Percentiles rank a stretch among this genome's conserved stretches.
phyloP scores from a whole-genome alignment of 2,113 vertebrate species.

The Rhinoderma darwinii region DNA sequence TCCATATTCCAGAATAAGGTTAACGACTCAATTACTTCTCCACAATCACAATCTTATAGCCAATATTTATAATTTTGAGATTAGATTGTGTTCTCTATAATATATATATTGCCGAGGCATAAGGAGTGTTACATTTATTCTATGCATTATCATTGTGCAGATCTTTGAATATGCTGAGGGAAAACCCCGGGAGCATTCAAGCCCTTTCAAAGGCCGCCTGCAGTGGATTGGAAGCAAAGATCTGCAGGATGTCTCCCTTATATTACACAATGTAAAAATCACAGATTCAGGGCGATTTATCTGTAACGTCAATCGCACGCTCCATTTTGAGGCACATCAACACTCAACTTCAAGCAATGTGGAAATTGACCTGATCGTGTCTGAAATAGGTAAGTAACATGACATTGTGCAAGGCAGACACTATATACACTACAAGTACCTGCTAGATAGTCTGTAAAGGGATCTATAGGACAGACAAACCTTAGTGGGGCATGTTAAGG shows the following conservation, averaged over 20 bases:
- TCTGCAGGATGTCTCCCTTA: constrained; percentile 91
- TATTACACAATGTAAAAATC: constrained; percentile 80
- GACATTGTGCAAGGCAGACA: not conserved
- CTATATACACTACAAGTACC: too few relatives aligned
- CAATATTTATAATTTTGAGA: too few relatives aligned
- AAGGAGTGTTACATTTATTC: not conserved
- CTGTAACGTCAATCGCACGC: constrained; percentile 82
- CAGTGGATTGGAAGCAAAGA: constrained; percentile 91
- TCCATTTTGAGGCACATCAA: constrained; percentile 83
- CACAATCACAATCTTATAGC: too few relatives aligned
- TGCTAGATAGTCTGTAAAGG: too few relatives aligned
- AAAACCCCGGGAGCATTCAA: constrained; percentile 64
- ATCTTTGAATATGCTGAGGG: constrained; percentile 79
- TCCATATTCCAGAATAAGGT: too few relatives aligned
- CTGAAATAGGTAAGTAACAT: constrained; percentile 77
- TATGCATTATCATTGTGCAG: constrained; percentile 66
- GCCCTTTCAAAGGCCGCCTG: constrained; percentile 81
- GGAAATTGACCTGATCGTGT: constrained; percentile 82
- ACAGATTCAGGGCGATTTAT: constrained; percentile 86
- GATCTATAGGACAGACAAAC: too few relatives aligned
- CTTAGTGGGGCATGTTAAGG: too few relatives aligned
- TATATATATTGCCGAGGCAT: too few relatives aligned
- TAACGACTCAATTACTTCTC: too few relatives aligned
- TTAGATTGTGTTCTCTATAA: too few relatives aligned
- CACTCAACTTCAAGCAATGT: constrained; percentile 70